Evolutionary conservation across 2,888 invertebrate genomes (phyloP).

Genomic region (Nysson spinosus): DNA sequence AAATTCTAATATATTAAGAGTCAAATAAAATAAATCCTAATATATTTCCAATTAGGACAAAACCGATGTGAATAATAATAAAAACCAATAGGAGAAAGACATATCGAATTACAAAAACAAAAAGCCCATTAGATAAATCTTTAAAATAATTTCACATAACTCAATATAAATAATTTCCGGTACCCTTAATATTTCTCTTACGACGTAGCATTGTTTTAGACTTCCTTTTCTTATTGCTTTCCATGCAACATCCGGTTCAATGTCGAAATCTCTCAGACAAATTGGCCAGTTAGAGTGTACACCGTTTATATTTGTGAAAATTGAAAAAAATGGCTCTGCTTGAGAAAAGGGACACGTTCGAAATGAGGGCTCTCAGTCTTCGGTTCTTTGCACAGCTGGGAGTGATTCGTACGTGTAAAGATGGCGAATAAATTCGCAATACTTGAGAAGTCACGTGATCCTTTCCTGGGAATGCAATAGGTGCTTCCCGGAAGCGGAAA

Average conservation of each 20-base stretch:
- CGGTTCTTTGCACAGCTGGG: background rate
- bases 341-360: conserved; percentile 33
- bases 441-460: conserved; percentile 5
- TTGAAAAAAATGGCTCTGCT: conserved; percentile 47
- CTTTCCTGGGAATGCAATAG: background rate
- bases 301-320: conserved; percentile 39
- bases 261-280: conserved; percentile 42
- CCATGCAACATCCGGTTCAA: background rate
- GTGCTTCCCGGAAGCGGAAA: too few relatives aligned
- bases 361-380: conserved; percentile 33
- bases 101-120: too few relatives aligned
- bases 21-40: too few relatives aligned
- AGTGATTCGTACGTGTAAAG: background rate
- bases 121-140: too few relatives aligned
- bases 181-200: too few relatives aligned
- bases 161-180: too few relatives aligned
- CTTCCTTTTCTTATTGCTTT: background rate
- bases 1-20: too few relatives aligned
- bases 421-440: conserved; percentile 10
- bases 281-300: conserved; percentile 58
- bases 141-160: too few relatives aligned
- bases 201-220: too few relatives aligned
- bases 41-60: too few relatives aligned
- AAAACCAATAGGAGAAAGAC: too few relatives aligned
- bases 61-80: too few relatives aligned